Percentiles rank a stretch among this genome's conserved stretches.
Evolutionary conservation across 2,113 vertebrate species (phyloP).

Genomic region (Perca schrenkii): DNA sequence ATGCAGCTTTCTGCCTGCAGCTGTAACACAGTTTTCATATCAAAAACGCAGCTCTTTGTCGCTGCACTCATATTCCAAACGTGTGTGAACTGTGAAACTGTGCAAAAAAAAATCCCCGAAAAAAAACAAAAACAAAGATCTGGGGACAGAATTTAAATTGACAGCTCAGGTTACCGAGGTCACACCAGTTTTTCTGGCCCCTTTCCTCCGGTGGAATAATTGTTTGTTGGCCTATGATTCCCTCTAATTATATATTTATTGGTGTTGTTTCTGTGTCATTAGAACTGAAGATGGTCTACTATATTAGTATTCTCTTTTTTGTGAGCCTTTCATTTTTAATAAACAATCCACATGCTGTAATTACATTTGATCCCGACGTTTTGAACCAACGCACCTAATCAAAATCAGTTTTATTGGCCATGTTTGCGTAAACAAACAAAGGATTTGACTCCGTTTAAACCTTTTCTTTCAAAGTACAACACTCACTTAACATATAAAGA

Average conservation of each 20-base stretch:
- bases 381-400: neutral
- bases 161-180: conserved; percentile 17
- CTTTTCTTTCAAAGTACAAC: no score
- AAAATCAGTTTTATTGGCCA: no score
- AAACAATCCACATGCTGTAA: neutral
- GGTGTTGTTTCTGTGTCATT: conserved; percentile 14
- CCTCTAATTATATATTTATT: conserved; percentile 31
- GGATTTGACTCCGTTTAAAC: no score
- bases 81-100: neutral
- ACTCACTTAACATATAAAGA: no score
- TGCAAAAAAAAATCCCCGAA: neutral
- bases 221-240: conserved; percentile 43
- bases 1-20: no score
- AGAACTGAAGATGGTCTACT: neutral
- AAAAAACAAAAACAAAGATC: conserved; percentile 5
- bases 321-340: neutral
- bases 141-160: conserved; percentile 6
- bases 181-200: neutral
- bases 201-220: conserved; percentile 14
- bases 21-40: no score
- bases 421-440: no score
- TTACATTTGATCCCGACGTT: neutral
- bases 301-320: neutral
- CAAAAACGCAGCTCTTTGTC: no score
- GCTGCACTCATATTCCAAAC: no score